Base-by-base conservation (phyloP, 2,888 invertebrate genomes). In the Opisthograptis luteolata region DNA sequence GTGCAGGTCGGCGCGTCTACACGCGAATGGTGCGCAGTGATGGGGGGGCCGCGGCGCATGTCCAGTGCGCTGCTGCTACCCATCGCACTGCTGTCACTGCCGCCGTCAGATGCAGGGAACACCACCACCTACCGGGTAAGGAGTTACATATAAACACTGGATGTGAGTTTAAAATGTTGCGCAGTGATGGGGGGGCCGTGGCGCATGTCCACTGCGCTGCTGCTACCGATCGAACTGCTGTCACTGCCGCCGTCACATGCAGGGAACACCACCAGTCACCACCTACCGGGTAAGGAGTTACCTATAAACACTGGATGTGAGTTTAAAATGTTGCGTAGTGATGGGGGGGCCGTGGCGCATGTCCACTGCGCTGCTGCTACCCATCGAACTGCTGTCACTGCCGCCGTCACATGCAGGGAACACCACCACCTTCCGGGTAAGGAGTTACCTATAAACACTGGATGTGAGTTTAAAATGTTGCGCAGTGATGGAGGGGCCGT, bases 301-400 rank as follows among this genome's bases (percentile, higher is more conserved):
- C n/a, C n/a, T n/a, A n/a, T n/a, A n/a, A n/a, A n/a, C n/a, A n/a
- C n/a, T n/a, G n/a, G n/a, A n/a, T n/a, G n/a, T n/a, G n/a, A n/a
- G n/a, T n/a, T n/a, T n/a, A n/a, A n/a, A 74, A 89, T 89, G 89
- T 81, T 86, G 77, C 70, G 73, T 76, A 77, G 81, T 72, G 75
- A 90, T 89, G 90, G 84, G 84, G 73, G 85, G 84, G 85, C 80
- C 86, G 86, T 88, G 88, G 86, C 88, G 89, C 85, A 79, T 87
- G 83, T 84, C 86, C 73, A 85, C 85, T 83, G 88, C 87, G 83
- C 81, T 88, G 84, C 89, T 88, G 79, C 80, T 88, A 72, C 87
- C 86, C 76, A 79, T 89, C 69, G 85, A 87, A 51, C 75, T 89
- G 69, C 81, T 90, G 53, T 81, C 85, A 35, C 74, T 89, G 54